phyloP scores from a whole-genome alignment of 2,113 vertebrate species.

The Pelusios castaneus region DNA sequence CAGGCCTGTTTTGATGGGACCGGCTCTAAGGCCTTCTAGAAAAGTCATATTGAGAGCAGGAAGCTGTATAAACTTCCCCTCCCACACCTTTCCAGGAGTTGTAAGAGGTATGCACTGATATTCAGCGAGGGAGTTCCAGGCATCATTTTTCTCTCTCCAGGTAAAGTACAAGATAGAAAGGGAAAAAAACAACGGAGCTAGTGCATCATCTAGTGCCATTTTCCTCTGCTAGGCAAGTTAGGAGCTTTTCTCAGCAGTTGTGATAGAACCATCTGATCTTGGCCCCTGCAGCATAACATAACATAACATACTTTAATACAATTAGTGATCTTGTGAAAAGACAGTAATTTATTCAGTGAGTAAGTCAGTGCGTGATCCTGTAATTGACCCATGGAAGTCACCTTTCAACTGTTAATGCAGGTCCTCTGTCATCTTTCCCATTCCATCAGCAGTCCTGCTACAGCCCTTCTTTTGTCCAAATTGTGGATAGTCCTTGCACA shows the following conservation, averaged over 20 bases:
- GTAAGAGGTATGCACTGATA: neutral
- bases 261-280: neutral
- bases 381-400: neutral
- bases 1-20: neutral
- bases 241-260: neutral
- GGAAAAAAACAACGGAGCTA: neutral
- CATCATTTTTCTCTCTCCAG: neutral
- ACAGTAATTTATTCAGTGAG: neutral
- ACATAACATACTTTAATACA: neutral
- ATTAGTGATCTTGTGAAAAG: neutral
- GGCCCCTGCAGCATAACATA: neutral
- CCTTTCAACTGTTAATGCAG: accelerated
- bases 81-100: neutral
- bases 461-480: neutral
- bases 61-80: accelerated
- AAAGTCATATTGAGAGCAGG: neutral
- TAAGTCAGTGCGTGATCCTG: neutral
- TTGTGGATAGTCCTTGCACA: neutral
- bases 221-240: accelerated
- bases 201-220: neutral
- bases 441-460: neutral
- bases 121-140: neutral
- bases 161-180: accelerated
- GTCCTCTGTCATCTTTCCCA: neutral
- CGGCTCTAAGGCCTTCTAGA: neutral